Conservation (phyloP, 1,140 invertebrate genomes). For the Pissodes strobi region DNA sequence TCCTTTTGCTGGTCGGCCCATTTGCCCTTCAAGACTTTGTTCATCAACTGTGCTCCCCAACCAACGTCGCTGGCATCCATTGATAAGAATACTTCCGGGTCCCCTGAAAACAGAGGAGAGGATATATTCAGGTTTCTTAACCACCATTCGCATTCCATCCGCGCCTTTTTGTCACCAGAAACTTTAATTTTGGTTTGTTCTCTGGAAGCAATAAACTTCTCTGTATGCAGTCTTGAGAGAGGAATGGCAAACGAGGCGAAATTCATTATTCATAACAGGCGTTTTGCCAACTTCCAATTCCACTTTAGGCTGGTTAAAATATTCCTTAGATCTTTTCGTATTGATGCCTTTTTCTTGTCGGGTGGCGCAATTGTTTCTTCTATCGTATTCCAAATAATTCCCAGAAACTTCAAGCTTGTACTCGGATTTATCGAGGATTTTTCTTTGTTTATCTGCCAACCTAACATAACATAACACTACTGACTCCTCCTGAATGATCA, state of each 20-base stretch:
- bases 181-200: background rate
- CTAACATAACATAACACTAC: too few species aligned
- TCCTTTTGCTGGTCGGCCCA: background rate
- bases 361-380: background rate
- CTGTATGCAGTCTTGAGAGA: constrained; percentile 6
- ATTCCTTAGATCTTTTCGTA: background rate
- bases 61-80: constrained; percentile 4
- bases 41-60: constrained; percentile 12
- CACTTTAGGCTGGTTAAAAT: background rate
- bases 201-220: background rate
- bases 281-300: background rate
- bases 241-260: constrained; percentile 14
- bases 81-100: constrained; percentile 6
- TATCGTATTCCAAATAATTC: constrained; percentile 14
- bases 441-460: constrained; percentile 12
- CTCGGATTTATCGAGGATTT: background rate
- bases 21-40: background rate
- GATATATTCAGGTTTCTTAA: background rate
- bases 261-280: constrained; percentile 4
- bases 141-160: background rate
- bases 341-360: background rate
- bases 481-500: too few species aligned
- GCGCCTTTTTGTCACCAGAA: constrained; percentile 19
- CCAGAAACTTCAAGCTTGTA: background rate
- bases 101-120: background rate